Evolutionary conservation across 2,797 vertebrate species (phyloP).

Genomic region (Liasis olivaceus): DNA sequence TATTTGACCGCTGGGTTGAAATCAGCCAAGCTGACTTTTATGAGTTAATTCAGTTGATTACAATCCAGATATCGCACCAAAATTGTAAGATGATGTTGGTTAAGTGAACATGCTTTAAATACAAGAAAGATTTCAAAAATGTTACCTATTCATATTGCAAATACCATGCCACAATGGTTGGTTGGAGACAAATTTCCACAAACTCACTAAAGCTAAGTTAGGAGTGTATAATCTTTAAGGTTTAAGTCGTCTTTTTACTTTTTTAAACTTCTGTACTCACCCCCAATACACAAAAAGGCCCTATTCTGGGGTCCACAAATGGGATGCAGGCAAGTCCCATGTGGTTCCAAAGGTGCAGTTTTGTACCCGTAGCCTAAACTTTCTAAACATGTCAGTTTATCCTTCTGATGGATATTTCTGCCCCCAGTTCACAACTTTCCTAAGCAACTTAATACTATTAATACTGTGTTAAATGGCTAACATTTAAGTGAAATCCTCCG

Average conservation of each 20-base stretch:
- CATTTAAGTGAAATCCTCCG: background rate
- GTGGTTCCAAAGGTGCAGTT: no score
- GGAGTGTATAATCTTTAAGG: background rate
- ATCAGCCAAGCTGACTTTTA: background rate
- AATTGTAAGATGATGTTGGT: background rate
- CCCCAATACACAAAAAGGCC: background rate
- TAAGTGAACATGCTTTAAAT: background rate
- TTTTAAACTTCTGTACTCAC: background rate
- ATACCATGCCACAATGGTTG: background rate
- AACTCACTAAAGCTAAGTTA: background rate
- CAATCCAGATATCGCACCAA: background rate
- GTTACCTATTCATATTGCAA: background rate
- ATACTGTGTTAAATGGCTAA: background rate
- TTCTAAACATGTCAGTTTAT: background rate
- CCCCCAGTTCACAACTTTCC: background rate
- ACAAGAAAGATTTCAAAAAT: background rate
- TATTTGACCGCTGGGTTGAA: background rate
- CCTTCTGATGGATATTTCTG: background rate
- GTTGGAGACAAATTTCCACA: background rate
- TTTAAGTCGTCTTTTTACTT: background rate
- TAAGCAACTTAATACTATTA: background rate
- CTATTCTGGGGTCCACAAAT: background rate
- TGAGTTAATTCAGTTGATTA: background rate
- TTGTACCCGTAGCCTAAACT: background rate
- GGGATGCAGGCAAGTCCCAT: background rate